These are phyloP conservation scores for Acinonyx jubatus DNA, from an alignment of 2,113 vertebrate genomes.

Conservation along the genomic window DNA sequence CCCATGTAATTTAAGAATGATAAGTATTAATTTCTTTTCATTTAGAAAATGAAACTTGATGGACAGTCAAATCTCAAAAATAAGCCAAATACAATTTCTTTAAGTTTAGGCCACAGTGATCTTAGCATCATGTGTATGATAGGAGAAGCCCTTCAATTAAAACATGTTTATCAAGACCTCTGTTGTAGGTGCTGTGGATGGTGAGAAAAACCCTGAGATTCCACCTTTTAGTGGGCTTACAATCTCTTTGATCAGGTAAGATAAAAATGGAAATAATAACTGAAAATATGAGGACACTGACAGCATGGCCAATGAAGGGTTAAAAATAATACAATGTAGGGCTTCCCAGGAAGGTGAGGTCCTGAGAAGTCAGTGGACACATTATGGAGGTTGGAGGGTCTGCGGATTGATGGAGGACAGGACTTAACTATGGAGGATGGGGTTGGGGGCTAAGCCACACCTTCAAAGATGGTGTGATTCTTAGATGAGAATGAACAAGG, in stretches of 20 bases:
- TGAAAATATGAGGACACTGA: background rate
- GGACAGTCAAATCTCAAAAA: background rate
- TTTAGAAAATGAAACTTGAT: background rate
- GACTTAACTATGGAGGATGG: background rate
- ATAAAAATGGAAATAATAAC: background rate
- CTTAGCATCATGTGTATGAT: background rate
- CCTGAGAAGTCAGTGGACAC: background rate
- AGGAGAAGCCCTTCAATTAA: background rate
- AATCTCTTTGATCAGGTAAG: background rate
- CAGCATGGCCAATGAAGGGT: background rate
- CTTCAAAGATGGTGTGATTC: background rate
- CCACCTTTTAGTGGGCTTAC: background rate
- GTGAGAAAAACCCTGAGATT: background rate
- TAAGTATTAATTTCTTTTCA: background rate
- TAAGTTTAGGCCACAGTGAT: background rate
- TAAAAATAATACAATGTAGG: background rate
- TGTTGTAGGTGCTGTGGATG: background rate
- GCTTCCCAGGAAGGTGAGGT: background rate
- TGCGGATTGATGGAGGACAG: background rate
- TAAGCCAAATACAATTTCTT: background rate
- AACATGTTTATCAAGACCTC: background rate
- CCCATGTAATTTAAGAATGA: background rate
- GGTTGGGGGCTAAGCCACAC: background rate
- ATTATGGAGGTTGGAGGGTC: rapidly evolving
- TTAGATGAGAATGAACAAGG: background rate